Conservation (phyloP, 2,113 vertebrate species). For the Pedetes capensis region DNA sequence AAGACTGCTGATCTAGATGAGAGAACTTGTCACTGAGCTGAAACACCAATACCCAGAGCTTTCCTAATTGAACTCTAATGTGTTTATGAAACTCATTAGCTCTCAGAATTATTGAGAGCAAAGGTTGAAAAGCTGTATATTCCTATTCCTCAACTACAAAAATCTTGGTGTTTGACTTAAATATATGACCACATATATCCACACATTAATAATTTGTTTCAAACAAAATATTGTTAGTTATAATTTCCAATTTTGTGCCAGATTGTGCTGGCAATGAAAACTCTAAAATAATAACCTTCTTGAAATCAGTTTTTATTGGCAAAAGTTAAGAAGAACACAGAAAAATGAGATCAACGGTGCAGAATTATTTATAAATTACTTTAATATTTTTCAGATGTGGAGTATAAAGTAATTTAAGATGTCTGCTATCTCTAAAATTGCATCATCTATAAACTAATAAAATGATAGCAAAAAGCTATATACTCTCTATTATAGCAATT, state of each 20-base stretch:
- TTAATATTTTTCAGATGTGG: conserved; percentile 4
- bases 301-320: neutral
- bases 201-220: neutral
- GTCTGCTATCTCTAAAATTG: neutral
- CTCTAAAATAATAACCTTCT: neutral
- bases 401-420: neutral
- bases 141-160: neutral
- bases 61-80: neutral
- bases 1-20: neutral
- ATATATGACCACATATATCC: neutral
- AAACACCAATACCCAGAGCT: neutral
- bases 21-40: fast-evolving
- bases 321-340: neutral
- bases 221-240: neutral
- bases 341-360: neutral
- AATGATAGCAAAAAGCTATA: neutral
- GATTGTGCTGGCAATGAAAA: neutral
- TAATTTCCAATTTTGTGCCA: neutral
- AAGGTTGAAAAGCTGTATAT: neutral
- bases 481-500: neutral
- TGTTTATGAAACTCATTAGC: neutral
- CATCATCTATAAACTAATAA: conserved; percentile 4
- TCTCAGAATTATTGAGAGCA: neutral
- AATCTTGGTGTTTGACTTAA: neutral
- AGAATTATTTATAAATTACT: conserved; percentile 31